Conservation (phyloP, 2,888 invertebrate genomes). For the Lobophora halterata region DNA sequence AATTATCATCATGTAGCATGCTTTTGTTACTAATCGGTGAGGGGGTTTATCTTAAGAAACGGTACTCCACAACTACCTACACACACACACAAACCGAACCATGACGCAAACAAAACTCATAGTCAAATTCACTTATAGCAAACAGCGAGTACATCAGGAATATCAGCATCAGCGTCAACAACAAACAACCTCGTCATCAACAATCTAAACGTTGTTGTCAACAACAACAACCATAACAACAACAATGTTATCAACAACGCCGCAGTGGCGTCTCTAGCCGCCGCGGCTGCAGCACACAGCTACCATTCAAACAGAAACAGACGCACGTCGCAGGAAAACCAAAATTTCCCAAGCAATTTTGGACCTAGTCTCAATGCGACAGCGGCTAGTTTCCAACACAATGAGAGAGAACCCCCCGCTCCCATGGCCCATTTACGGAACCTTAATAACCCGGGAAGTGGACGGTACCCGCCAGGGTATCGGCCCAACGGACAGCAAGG, state of each 20-base stretch:
- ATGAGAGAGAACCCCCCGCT: conserved; percentile 68
- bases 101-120: conserved; percentile 20
- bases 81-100: conserved; percentile 9
- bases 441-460: conserved; percentile 69
- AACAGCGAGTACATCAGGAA: conserved; percentile 69
- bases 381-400: conserved; percentile 63
- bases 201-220: conserved; percentile 75
- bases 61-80: conserved; percentile 13
- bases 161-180: conserved; percentile 65
- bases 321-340: conserved; percentile 72
- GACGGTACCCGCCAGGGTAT: conserved; percentile 71
- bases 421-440: conserved; percentile 75
- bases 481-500: conserved; percentile 76
- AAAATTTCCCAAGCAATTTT: conserved; percentile 66
- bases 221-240: conserved; percentile 78
- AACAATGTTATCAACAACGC: conserved; percentile 78
- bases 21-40: conserved; percentile 22
- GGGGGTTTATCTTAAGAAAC: conserved; percentile 15
- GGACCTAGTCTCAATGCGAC: conserved; percentile 73
- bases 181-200: conserved; percentile 78
- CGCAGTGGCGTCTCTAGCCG: conserved; percentile 73
- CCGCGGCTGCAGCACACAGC: conserved; percentile 74
- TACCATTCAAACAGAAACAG: conserved; percentile 73
- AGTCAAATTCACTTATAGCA: conserved; percentile 46
- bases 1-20: conserved; percentile 24